Base-by-base conservation (phyloP, 2,888 invertebrate species). In the Melikaiella ostensackeni region DNA sequence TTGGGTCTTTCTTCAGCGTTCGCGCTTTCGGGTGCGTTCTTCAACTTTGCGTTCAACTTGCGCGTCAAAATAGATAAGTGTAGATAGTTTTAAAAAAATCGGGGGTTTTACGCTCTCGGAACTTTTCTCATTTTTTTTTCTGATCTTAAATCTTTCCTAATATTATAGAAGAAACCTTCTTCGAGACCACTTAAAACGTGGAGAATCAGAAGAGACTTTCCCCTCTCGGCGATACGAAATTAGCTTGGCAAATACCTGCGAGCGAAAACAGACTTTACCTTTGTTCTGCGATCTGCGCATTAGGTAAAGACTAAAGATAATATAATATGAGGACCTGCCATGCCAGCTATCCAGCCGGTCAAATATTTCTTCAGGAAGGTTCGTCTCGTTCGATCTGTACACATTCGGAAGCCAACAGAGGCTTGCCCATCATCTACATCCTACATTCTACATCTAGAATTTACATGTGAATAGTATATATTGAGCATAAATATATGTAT, bases 321-420 rank as follows among this genome's bases (percentile, higher is more conserved):
- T 63, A 35, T 63, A 24, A 64, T 42, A 27, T 30, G 27, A 70
- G 46, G 46, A 70, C 27, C 70, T 66, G 42, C 66, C 27, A 19
- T 46, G 42, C 24, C 24, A 19, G n/a, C 6, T 30, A 35, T 50
- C 19, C 42, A 70, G 38, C 70, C 57, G n/a, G 35, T 73, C 33
- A 70, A 74, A 76, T 73, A 76, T 78, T 78, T 75, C 24, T 57
- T 38, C 46, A 76, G 46, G 66, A 66, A 70, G 27, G 46, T 19
- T 63, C 35, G 27, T 46, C 46, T 24, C 27, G n/a, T 46, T 66
- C 27, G 21, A 66, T 30, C 24, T 38, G 38, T 42, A 33, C 38
- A 38, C 64, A 38, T 24, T 64, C 64, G 64, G 64, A 64, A 64
- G 64, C 64, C 64, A 64, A 64, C 7, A 64, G 62, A 62, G 62